phyloP scores from a whole-genome alignment of 2,888 invertebrate genomes.

The Maniola hyperantus region DNA sequence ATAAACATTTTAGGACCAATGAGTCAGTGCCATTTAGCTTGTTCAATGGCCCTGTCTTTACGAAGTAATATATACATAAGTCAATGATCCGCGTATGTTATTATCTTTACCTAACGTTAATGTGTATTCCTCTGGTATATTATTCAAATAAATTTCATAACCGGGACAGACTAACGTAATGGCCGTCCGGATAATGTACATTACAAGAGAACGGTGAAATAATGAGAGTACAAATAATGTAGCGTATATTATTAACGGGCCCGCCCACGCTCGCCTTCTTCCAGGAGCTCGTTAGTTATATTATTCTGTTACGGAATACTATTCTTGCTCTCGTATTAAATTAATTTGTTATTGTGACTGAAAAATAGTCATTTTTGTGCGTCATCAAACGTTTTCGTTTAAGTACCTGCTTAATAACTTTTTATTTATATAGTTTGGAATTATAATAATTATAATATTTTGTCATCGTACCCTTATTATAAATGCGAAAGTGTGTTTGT shows the following conservation, averaged over 20 bases:
- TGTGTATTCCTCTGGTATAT: background rate
- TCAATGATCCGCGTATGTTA: too few relatives aligned
- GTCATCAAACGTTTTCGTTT: background rate
- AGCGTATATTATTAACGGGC: background rate
- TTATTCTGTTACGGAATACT: background rate
- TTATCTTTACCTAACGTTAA: background rate
- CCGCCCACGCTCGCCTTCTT: background rate
- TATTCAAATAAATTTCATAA: slow-evolving; percentile 8
- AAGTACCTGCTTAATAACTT: too few relatives aligned
- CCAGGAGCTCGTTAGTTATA: background rate
- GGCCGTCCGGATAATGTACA: background rate
- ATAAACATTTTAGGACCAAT: too few relatives aligned
- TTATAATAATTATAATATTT: too few relatives aligned
- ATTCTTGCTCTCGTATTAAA: background rate
- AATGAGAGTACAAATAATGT: slow-evolving; percentile 6
- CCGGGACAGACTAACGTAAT: background rate
- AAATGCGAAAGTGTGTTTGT: too few relatives aligned
- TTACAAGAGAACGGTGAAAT: background rate
- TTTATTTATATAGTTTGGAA: too few relatives aligned
- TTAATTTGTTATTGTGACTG: too few relatives aligned
- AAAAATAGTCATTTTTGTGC: too few relatives aligned
- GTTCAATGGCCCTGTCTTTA: too few relatives aligned
- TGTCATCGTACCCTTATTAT: too few relatives aligned
- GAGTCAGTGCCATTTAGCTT: too few relatives aligned
- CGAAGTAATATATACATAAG: too few relatives aligned